Evolutionary conservation across 2,888 invertebrate species (phyloP), one percentile per base, ranked within the genome.

Genomic region (Lasioglossum leucozonium): DNA sequence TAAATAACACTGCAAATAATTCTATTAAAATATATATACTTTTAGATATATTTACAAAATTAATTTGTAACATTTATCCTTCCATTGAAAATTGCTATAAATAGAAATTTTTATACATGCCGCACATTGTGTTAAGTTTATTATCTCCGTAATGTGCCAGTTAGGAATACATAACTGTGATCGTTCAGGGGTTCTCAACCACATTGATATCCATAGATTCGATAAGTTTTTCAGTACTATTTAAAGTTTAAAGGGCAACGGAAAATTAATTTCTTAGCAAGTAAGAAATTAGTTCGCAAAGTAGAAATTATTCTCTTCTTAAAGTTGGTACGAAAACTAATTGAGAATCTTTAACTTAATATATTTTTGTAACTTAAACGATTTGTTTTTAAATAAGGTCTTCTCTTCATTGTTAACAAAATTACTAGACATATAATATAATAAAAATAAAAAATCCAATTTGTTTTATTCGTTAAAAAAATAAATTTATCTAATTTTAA

Each of bases 1-100:
- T 81, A 84, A 90, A 86, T 77, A 77, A 89, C 83, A 77, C 79
- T 83, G 91, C 86, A 90, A 90, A 88, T 89, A 77, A 88, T 91
- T 89, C 84, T 86, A 90, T 90, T 90, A 86, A 90, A 92, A 93
- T 91, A 92, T 91, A 92, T 91, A 92, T 88, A 86, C 81, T 91
- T 89, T 91, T 77, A 80, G 81, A 91, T 89, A 88, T 91, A 90
- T 92, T 82, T 92, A 92, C 90, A 92, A 91, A 91, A 89, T 87
- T 79, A 90, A 85, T 84, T 81, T 77, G 81, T 81, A 79, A 84
- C 71, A 85, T 84, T 67, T 72, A 82, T 76, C 47, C 73, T 83
- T 85, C 81, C 82, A 44, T 79, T 87, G 76, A 74, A 88, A 86
- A 80, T 47, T 72, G 37, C 81, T 86, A 81, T 81, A 71, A 76